Evolutionary conservation across 2,888 invertebrate species (phyloP), one percentile per base, ranked within the genome.

Genomic region (Apamea sordens): DNA sequence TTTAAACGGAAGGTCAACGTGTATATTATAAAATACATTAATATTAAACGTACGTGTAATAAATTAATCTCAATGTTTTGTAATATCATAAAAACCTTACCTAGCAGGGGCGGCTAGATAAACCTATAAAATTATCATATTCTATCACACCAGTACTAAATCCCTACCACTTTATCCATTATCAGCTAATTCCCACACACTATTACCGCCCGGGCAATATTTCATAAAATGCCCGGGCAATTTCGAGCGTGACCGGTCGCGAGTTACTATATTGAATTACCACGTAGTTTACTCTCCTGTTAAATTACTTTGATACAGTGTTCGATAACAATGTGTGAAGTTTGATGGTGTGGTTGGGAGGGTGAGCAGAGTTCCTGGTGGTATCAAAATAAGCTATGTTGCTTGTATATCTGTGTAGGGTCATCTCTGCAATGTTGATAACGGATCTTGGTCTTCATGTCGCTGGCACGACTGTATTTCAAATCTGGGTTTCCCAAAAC

Each of bases 231-330:
- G 79, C 70, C 85, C 50, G 72, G 36, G 73, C 84, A 89, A 90
- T 90, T 90, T 90, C 83, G 84, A 85, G 87, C 86, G 50, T 83
- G 77, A 79, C 65, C 56, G 71, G 65, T 10, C 77, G 47, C 70
- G 71, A 21, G 15, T 24, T 77, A 72, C 71, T 74, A 63, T 81
- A 74, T 77, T 13, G 65, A 72, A 82, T 85, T 85, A 86, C 80
- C 83, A 64, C 84, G 18, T 77, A 78, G 44, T 76, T 61, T 28
- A 47, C 21, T 41, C 24, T 11, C 4, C 8, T 72, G 59, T 32
- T 56, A 77, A 83, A 83, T 86, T 67, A 73, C 70, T 80, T 77
- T 21, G n/a, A 44, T 36, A 72, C 28, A 71, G 32, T 65, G 50
- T 74, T 53, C 4, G 53, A 32, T 50, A 71, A 63, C 32, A 36